phyloP scores from a whole-genome alignment of 2,888 invertebrate species.

The Drosophila fulvimacula region DNA sequence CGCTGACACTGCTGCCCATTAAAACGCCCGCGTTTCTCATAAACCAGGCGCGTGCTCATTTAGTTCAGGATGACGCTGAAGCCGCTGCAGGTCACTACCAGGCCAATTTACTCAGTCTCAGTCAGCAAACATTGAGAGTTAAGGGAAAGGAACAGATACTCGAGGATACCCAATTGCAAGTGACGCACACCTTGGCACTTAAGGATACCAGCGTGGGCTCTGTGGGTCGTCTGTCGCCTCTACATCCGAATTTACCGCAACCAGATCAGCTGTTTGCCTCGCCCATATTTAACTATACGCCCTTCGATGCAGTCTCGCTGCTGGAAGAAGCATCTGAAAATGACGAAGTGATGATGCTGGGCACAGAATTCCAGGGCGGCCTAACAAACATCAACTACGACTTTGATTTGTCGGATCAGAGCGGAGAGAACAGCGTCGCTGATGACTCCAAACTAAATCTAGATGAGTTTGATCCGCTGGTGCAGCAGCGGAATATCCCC shows the following conservation, averaged over 20 bases:
- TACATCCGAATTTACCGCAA: slow-evolving; percentile 51
- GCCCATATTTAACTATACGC: slow-evolving; percentile 85
- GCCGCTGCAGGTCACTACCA: slow-evolving; percentile 77
- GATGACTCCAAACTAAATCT: slow-evolving; percentile 85
- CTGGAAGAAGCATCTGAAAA: slow-evolving; percentile 85
- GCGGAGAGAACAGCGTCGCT: slow-evolving; percentile 89
- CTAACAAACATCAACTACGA: slow-evolving; percentile 91
- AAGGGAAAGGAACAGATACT: slow-evolving; percentile 10
- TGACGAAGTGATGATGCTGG: slow-evolving; percentile 86
- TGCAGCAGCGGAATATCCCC: slow-evolving; percentile 33
- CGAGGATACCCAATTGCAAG: slow-evolving; percentile 12
- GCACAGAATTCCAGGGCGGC: slow-evolving; percentile 87
- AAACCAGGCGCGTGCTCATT: slow-evolving; percentile 71
- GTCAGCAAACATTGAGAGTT: slow-evolving; percentile 29
- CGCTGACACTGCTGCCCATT: slow-evolving; percentile 88
- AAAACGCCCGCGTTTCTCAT: slow-evolving; percentile 88
- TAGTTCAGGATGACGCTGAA: slow-evolving; percentile 40
- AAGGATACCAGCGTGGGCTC: slow-evolving; percentile 68
- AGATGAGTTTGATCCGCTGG: slow-evolving; percentile 84
- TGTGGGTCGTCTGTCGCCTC: slow-evolving; percentile 76
- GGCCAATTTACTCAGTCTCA: slow-evolving; percentile 73
- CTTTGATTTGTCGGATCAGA: slow-evolving; percentile 90
- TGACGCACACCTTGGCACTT: slow-evolving; percentile 62
- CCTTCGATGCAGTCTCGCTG: slow-evolving; percentile 87
- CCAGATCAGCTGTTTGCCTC: slow-evolving; percentile 87